These are phyloP conservation scores for Dicranocentrus wangi DNA, from an alignment of 2,888 invertebrate genomes.

Conservation along the genomic window DNA sequence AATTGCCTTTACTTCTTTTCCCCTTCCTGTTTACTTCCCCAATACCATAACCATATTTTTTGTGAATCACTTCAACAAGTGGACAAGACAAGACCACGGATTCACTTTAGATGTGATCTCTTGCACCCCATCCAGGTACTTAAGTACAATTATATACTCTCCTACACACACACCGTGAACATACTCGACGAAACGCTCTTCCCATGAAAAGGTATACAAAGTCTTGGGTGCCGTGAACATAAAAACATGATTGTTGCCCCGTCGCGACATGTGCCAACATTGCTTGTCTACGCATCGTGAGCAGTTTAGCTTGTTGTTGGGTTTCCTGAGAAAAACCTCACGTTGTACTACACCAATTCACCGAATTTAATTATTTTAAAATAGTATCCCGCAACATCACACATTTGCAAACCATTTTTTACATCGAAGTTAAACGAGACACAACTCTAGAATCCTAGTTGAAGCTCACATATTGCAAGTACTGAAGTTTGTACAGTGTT, in stretches of 20 bases:
- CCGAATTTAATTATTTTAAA: no score
- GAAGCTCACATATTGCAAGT: no score
- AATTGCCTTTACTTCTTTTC: conserved; percentile 62
- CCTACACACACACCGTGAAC: conserved; percentile 10
- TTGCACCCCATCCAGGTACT: conserved; percentile 17
- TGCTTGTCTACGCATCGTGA: conserved; percentile 12
- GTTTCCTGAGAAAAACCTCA: conserved; percentile 2
- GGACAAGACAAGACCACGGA: conserved; percentile 10
- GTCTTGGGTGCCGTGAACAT: conserved; percentile 41
- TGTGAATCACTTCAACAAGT: conserved; percentile 56
- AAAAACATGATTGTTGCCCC: conserved; percentile 10
- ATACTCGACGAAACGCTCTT: conserved; percentile 27
- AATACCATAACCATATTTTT: conserved; percentile 45
- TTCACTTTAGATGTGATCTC: conserved; percentile 39
- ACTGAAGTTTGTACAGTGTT: no score
- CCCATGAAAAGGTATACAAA: conserved; percentile 31
- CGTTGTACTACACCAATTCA: not conserved
- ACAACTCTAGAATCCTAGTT: no score
- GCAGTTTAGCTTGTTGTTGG: not conserved
- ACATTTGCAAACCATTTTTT: no score
- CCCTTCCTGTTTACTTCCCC: conserved; percentile 64
- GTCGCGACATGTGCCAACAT: conserved; percentile 26
- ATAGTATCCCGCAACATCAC: no score
- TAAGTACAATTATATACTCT: conserved; percentile 18
- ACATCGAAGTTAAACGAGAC: no score